These are phyloP conservation scores for Dryococelus australis DNA, from an alignment of 2,888 invertebrate species.

Conservation along the genomic window DNA sequence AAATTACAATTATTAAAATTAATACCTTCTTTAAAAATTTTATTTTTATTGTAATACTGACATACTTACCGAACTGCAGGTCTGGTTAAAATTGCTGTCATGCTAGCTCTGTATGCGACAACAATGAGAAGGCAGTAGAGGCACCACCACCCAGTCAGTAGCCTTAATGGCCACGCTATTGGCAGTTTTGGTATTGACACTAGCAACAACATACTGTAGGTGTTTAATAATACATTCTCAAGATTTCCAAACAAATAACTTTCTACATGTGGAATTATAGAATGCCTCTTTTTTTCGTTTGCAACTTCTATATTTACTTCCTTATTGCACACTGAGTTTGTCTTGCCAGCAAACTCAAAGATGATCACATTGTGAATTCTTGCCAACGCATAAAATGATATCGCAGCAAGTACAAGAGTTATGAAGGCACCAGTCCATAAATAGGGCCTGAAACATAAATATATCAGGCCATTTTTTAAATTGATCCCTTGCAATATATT, in stretches of 20 bases:
- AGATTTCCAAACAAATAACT: conserved; percentile 74
- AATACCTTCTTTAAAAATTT: too few relatives aligned
- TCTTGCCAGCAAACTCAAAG: background rate
- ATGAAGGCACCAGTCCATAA: background rate
- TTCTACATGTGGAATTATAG: background rate
- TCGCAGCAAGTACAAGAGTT: background rate
- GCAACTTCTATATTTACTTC: background rate
- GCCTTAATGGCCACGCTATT: conserved; percentile 76
- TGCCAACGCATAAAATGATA: background rate
- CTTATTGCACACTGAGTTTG: background rate
- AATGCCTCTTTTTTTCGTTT: background rate
- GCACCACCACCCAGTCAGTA: conserved; percentile 90
- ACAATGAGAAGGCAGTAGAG: conserved; percentile 81
- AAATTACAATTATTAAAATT: too few relatives aligned
- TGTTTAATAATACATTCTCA: conserved; percentile 61
- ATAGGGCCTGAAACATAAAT: background rate
- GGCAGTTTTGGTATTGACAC: conserved; percentile 81
- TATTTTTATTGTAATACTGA: background rate
- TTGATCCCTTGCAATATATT: too few relatives aligned
- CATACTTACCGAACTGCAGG: conserved; percentile 70
- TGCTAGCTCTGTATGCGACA: conserved; percentile 82
- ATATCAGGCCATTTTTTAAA: conserved; percentile 24
- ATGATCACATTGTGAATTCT: background rate
- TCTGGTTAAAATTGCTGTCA: conserved; percentile 84
- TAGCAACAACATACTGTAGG: conserved; percentile 81